Base-by-base conservation (phyloP, 2,113 vertebrate species). In the Talpa occidentalis region DNA sequence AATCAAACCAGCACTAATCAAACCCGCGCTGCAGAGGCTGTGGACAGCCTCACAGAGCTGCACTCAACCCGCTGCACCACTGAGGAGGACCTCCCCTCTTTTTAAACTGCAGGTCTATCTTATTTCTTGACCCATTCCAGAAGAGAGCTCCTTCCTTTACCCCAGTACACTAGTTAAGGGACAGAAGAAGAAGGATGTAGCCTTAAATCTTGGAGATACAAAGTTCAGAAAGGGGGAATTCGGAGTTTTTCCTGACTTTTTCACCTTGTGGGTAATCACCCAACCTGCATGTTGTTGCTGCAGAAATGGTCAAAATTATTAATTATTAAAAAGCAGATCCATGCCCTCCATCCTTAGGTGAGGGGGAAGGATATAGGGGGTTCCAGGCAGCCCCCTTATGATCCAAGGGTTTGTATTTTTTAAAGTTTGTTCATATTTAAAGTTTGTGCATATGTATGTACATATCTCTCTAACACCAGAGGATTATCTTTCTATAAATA, bases 331-430 rank as follows among this genome's bases (percentile, higher is more conserved):
- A 64, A 54, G 4, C 15, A 54, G 52, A 54, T 16, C 6, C 52
- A 54, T 54, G 96, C 80, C 88, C 88, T 82, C 69, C 78, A n/a
- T 77, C 81, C 81, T 88, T 93, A 93, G 74, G 77, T 93, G 60
- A 95, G 73, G 87, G 77, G 66, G 62, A 87, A 44, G 15, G 32
- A 74, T 83, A 69, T 40, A 72, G 90, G 93, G 93, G 92, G 70
- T 59, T 95, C 64, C 91, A 4, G 59, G 83, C 77, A 91, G 81
- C 52, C 66, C 93, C 92, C 91, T 92, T 97, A 78, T 95, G 93
- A 96, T 93, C 89, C 93, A 97, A 97, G 96, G 94, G 90, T 97
- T 95, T 96, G 95, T 96, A 97, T 97, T 97, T 97, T 96, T 97
- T 97, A 92, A 97, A 94, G 95, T 94, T 95, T 96, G 78, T 97